Base-by-base conservation (phyloP, 2,797 vertebrate species). In the Peromyscus eremicus region DNA sequence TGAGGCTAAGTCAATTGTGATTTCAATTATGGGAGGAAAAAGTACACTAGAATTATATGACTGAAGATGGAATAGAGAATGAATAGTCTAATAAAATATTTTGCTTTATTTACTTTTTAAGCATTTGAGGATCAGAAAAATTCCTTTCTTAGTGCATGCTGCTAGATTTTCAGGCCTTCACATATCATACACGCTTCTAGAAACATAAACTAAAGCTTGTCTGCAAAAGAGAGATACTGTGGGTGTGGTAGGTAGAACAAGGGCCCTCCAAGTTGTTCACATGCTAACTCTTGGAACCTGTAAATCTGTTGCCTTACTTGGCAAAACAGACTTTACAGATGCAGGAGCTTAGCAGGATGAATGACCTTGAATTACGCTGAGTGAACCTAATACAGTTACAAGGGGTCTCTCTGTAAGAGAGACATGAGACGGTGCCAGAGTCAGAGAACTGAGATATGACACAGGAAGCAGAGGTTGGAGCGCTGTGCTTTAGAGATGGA, bases 21-120 rank as follows among this genome's bases (percentile, higher is more conserved):
- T 92, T 96, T 91, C 32, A 92, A 19, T 37, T 92, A 14, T 60
- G 5, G 29, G 32, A 27, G 8, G 8, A 70, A 90, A 91, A 77
- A 77, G 37, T 9, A 32, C 55, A 68, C 32, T 55, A 68, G 2
- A 68, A 25, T 52, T 52, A 87, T 1, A 34, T 83, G 11, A 16
- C 43, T 88, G 34, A 90, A 64, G 21, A 52, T 11, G 40, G 57
- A 80, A 25, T 95, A 75, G 0, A 37, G 86, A 93, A 82, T 57
- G 2, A 60, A 21, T 91, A 25, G 2, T 85, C 12, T 75, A 92
- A 70, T 62, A 57, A 94, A 92, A 14, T 21, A 92, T 66, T 86
- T 80, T 57, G 49, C 55, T 60, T 93, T 49, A 55, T 6, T 92
- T 90, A n/a, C 23, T 84, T 93, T 76, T 37, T 57, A 92, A 96